A percentile compares a stretch with the other conserved stretches of the same genome.
phyloP scores from a whole-genome alignment of 2,888 invertebrate species.

The Archips xylosteana region DNA sequence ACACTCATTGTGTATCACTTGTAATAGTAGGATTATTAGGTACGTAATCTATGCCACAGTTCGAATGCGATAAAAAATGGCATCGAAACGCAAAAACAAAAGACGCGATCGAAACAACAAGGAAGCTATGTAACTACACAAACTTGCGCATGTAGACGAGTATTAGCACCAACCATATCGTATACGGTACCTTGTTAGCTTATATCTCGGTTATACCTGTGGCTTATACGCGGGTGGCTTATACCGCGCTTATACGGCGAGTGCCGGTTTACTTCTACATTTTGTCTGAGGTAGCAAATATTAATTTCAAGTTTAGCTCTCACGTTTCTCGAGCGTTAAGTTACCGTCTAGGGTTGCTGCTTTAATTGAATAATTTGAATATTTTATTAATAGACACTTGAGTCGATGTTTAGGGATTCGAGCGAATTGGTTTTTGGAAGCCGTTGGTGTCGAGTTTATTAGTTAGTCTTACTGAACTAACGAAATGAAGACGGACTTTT shows the following conservation, averaged over 20 bases:
- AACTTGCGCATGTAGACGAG: not conserved
- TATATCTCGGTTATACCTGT: conserved; percentile 4
- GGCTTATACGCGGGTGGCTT: conserved; percentile 14
- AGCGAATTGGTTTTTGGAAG: not conserved
- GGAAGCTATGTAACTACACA: not conserved
- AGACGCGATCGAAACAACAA: not conserved
- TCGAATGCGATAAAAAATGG: not conserved
- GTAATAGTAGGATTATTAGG: no score
- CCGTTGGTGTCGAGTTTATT: not conserved
- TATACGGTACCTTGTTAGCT: not conserved
- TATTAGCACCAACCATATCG: conserved; percentile 15
- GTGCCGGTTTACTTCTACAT: conserved; percentile 26
- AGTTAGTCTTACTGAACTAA: not conserved
- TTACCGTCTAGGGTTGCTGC: conserved; percentile 27
- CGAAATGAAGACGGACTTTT: not conserved
- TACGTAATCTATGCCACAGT: no score
- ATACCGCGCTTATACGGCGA: conserved; percentile 12
- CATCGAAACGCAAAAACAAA: not conserved
- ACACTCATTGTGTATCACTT: no score
- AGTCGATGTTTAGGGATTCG: not conserved
- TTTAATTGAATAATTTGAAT: conserved; percentile 9
- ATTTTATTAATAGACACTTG: conserved; percentile 5
- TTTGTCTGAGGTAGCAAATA: conserved; percentile 41
- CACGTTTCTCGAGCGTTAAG: conserved; percentile 29
- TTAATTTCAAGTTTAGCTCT: conserved; percentile 38